Percentiles rank a stretch among this genome's conserved stretches.
phyloP scores from a whole-genome alignment of 2,113 vertebrate genomes.

The Chitala chitala region DNA sequence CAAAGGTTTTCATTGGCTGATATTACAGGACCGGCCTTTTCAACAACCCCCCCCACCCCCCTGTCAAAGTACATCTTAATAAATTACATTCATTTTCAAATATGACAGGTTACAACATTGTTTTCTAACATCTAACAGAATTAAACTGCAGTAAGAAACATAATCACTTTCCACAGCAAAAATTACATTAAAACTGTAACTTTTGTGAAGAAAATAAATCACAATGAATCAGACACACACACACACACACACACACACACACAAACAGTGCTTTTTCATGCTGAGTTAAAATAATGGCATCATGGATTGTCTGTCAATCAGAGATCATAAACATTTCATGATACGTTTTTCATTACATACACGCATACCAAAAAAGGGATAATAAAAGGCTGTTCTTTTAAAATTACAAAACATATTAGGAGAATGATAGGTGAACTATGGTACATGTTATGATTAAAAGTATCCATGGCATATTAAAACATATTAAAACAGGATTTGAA shows the following conservation, averaged over 20 bases:
- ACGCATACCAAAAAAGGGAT: slow-evolving; percentile 24
- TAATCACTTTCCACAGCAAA: slow-evolving; percentile 52
- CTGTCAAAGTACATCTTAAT: slow-evolving; percentile 60
- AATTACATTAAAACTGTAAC: slow-evolving; percentile 53
- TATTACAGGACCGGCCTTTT: slow-evolving; percentile 40
- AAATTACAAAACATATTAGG: slow-evolving; percentile 30
- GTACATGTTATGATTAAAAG: slow-evolving; percentile 39
- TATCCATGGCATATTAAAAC: slow-evolving; percentile 31
- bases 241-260: slow-evolving; percentile 8
- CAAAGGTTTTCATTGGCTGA: slow-evolving; percentile 41
- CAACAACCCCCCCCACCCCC: slow-evolving; percentile 45
- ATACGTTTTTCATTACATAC: slow-evolving; percentile 23
- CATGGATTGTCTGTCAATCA: slow-evolving; percentile 61
- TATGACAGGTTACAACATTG: slow-evolving; percentile 62
- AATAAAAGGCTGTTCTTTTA: slow-evolving; percentile 35
- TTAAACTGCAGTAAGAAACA: slow-evolving; percentile 59
- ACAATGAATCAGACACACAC: slow-evolving; percentile 20
- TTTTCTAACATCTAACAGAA: slow-evolving; percentile 55
- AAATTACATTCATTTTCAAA: slow-evolving; percentile 73
- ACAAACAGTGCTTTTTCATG: slow-evolving; percentile 22
- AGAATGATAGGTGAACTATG: slow-evolving; percentile 27
- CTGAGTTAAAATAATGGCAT: slow-evolving; percentile 33
- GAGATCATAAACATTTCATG: slow-evolving; percentile 60
- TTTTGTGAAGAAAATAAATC: slow-evolving; percentile 38
- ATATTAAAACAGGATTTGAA: too few relatives aligned